Evolutionary conservation across 2,797 vertebrate genomes (phyloP).

Genomic region (Spinibarbus caldwelli): DNA sequence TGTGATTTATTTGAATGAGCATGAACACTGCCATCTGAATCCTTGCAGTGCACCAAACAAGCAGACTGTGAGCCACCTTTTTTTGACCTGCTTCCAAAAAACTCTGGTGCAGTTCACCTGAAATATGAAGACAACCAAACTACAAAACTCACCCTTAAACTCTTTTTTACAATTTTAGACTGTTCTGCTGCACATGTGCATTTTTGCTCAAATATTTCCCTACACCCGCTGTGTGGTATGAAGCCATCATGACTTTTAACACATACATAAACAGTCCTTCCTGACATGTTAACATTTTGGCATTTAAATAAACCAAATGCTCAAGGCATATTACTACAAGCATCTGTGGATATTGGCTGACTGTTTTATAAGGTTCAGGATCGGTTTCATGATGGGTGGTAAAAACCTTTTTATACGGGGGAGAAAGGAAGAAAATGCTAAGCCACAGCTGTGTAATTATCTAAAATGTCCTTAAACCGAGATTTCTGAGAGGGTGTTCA

Average conservation of each 20-base stretch:
- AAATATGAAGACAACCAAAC: too few species aligned
- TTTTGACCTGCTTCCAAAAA: too few species aligned
- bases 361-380: conserved; percentile 54
- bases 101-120: too few species aligned
- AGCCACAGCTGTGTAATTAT: conserved; percentile 66
- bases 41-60: neutral
- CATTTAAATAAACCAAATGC: conserved; percentile 50
- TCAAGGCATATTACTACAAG: conserved; percentile 18
- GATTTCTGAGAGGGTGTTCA: conserved; percentile 61
- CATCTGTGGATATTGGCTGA: conserved; percentile 41
- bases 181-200: neutral
- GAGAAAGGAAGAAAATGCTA: conserved; percentile 50
- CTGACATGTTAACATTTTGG: conserved; percentile 46
- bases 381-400: conserved; percentile 43
- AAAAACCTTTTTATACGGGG: conserved; percentile 55
- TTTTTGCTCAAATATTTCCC: neutral
- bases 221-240: neutral
- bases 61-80: too few species aligned
- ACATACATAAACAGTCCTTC: conserved; percentile 36
- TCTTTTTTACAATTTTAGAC: neutral
- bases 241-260: conserved; percentile 31
- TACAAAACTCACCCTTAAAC: neutral
- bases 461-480: conserved; percentile 64
- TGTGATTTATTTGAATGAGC: neutral
- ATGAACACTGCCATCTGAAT: neutral